phyloP scores from a whole-genome alignment of 2,113 vertebrate species.

The Siphamia tubifer region DNA sequence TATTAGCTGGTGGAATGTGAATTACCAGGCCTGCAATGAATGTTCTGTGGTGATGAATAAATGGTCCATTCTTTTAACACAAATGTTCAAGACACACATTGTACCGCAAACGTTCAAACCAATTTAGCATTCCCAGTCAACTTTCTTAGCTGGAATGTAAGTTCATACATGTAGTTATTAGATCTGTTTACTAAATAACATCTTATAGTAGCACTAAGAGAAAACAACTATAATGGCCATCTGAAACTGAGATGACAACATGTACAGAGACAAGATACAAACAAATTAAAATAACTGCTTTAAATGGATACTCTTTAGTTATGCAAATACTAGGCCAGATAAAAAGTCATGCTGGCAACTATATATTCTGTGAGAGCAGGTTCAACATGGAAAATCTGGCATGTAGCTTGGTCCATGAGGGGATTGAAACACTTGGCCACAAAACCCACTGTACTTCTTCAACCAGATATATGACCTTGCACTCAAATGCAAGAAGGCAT shows the following conservation, averaged over 20 bases:
- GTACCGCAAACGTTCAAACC: background rate
- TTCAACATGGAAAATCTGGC: constrained; percentile 9
- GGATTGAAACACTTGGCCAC: constrained; percentile 33
- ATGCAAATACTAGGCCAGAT: constrained; percentile 34
- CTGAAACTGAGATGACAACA: constrained; percentile 23
- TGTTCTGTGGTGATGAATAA: background rate
- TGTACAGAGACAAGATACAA: background rate
- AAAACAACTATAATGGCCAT: too few species aligned
- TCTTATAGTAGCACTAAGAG: too few species aligned
- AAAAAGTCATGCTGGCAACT: constrained; percentile 25
- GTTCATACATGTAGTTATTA: background rate
- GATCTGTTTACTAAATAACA: background rate
- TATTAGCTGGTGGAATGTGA: background rate
- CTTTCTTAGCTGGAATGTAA: background rate
- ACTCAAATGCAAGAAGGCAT: constrained; percentile 33
- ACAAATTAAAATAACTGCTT: background rate
- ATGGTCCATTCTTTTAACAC: background rate
- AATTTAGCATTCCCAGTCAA: background rate
- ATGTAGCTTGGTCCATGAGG: constrained; percentile 22
- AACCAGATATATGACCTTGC: constrained; percentile 39
- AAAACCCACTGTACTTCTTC: constrained; percentile 38
- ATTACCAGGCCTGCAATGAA: background rate
- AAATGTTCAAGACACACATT: too few species aligned
- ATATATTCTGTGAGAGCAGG: constrained; percentile 8
- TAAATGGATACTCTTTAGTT: constrained; percentile 13